Evolutionary conservation across 2,797 vertebrate genomes (phyloP).

Genomic region (Cuniculus paca): DNA sequence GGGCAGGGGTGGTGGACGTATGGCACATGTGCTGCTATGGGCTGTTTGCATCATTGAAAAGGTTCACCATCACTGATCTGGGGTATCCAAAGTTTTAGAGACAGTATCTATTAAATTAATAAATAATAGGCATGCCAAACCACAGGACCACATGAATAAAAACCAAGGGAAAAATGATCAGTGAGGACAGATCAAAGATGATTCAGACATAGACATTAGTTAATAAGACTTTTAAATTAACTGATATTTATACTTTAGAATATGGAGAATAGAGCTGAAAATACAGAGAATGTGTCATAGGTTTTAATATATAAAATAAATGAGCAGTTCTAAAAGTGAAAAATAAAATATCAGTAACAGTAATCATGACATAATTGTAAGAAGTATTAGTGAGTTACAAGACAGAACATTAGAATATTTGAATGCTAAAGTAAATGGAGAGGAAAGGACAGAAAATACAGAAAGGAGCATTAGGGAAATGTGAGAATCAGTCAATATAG

Average conservation of each 20-base stretch:
- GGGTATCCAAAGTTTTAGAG: constrained; percentile 1
- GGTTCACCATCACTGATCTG: background rate
- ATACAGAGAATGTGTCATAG: background rate
- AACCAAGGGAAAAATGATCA: constrained; percentile 2
- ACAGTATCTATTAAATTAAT: background rate
- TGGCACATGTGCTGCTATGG: background rate
- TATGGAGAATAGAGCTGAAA: background rate
- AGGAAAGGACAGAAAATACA: background rate
- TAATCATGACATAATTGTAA: background rate
- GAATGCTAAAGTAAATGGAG: background rate
- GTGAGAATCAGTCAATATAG: background rate
- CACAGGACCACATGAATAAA: background rate
- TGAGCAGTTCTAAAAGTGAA: background rate
- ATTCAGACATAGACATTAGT: background rate
- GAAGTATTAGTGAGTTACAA: background rate
- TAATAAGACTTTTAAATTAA: background rate
- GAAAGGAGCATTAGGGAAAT: background rate
- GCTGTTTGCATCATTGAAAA: background rate
- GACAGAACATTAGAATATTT: background rate
- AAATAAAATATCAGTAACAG: background rate
- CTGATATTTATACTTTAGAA: background rate
- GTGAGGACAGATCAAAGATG: background rate
- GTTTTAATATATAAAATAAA: background rate
- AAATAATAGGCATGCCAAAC: background rate
- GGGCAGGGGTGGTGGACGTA: background rate